Conservation (phyloP, 2,113 vertebrate genomes). For the Chlorodrepanis virens region DNA sequence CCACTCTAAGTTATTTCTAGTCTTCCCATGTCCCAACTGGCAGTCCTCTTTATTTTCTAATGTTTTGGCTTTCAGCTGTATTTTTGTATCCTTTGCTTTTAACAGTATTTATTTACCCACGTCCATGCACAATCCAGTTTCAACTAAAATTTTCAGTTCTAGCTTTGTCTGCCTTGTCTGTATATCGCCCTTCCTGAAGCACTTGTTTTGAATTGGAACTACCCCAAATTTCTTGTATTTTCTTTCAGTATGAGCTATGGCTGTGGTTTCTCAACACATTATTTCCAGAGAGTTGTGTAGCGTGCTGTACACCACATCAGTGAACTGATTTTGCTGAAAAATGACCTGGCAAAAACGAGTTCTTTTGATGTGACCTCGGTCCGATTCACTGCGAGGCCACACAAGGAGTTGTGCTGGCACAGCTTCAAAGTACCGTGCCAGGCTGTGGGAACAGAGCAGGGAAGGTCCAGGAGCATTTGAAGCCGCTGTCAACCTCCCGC, state of each 20-base stretch:
- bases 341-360: constrained; percentile 13
- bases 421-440: not conserved
- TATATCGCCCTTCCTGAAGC: not conserved
- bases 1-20: not conserved
- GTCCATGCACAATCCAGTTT: not conserved
- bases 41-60: not conserved
- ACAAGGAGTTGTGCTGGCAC: not conserved
- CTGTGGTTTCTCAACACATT: not conserved
- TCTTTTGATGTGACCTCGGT: not conserved
- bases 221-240: not conserved
- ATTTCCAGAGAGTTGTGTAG: not conserved
- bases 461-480: not conserved
- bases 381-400: not conserved
- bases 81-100: not conserved
- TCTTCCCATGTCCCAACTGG: not conserved
- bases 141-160: not conserved
- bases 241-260: not conserved
- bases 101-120: not conserved
- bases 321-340: not conserved
- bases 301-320: not conserved
- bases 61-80: not conserved
- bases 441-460: not conserved
- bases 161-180: not conserved
- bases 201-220: not conserved
- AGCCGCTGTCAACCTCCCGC: not conserved